Evolutionary conservation across 2,888 invertebrate genomes (phyloP), one percentile per base, ranked within the genome.

Genomic region (Drosophila niveifrons): DNA sequence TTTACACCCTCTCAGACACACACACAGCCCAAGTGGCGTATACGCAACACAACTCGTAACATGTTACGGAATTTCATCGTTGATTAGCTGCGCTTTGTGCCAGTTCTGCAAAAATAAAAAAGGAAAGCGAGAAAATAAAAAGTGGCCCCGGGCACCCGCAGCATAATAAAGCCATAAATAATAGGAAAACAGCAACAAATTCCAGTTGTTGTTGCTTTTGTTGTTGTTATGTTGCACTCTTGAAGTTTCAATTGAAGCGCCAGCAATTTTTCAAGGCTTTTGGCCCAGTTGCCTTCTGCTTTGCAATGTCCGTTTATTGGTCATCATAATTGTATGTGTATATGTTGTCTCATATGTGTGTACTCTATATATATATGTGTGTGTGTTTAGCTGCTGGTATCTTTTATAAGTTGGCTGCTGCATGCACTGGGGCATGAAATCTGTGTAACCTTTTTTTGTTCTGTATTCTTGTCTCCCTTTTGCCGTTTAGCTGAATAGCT

Each of bases 401-500:
- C 47, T 47, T 66, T 65, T 66, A 63, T 82, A 34, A 43, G 66
- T 65, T 50, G 59, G 56, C 58, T 66, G 65, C 71, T 72, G 72
- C 58, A 70, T 70, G 69, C 75, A 75, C 46, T 75, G 58, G 68
- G 69, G 76, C 85, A 87, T 87, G 66, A 77, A 88, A 87, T 78
- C 82, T 70, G 55, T 76, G 81, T 74, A 88, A 83, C 86, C 79
- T 86, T 80, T 84, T 82, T 72, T 73, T 63, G n/a, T 51, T 36
- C 6, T 23, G 23, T 23, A 6, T 23, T 23, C 23, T 23, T 23
- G 51, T 43, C 51, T 43, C 43, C 44, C 15, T 39, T 41, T 61
- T 61, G 62, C 28, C 55, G 69, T 66, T 64, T 61, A 66, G 62
- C 70, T 67, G 69, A 72, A 61, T 82, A 68, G 59, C 51, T 72